These are phyloP conservation scores for Ailuropoda melanoleuca DNA, from an alignment of 2,113 vertebrate species.

Conservation along the genomic window DNA sequence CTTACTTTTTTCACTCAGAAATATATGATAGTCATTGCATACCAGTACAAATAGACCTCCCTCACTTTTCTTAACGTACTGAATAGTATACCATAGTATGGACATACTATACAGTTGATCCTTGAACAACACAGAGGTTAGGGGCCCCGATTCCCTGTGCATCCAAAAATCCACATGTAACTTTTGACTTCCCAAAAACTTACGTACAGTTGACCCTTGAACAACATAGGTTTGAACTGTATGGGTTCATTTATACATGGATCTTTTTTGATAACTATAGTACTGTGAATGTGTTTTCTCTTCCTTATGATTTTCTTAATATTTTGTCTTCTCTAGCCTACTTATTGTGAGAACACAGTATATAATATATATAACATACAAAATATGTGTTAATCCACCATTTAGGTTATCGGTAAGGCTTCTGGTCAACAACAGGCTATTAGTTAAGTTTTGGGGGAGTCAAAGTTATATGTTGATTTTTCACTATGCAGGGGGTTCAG, in stretches of 20 bases:
- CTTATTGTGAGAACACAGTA: not conserved
- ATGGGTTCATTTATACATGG: not conserved
- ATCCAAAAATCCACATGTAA: not conserved
- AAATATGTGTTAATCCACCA: not conserved
- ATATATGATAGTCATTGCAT: conserved; percentile 14
- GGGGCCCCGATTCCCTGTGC: not conserved
- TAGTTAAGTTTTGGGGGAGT: not conserved
- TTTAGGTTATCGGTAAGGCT: not conserved
- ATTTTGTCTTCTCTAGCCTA: not conserved
- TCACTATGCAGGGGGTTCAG: not conserved
- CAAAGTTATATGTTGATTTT: not conserved
- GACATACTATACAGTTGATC: not conserved
- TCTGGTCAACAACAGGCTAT: not conserved
- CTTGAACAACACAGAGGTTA: not conserved
- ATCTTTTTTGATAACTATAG: not conserved
- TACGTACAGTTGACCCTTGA: not conserved
- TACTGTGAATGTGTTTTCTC: not conserved
- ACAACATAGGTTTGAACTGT: not conserved
- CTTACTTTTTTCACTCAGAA: conserved; percentile 45
- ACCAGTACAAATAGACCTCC: not conserved
- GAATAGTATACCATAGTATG: not conserved
- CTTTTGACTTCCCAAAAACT: not conserved
- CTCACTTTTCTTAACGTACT: conserved; percentile 6
- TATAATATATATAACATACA: not conserved
- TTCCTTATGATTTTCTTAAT: not conserved